These are phyloP conservation scores for Scaptomyza flava DNA, from an alignment of 2,888 invertebrate genomes.

Conservation along the genomic window DNA sequence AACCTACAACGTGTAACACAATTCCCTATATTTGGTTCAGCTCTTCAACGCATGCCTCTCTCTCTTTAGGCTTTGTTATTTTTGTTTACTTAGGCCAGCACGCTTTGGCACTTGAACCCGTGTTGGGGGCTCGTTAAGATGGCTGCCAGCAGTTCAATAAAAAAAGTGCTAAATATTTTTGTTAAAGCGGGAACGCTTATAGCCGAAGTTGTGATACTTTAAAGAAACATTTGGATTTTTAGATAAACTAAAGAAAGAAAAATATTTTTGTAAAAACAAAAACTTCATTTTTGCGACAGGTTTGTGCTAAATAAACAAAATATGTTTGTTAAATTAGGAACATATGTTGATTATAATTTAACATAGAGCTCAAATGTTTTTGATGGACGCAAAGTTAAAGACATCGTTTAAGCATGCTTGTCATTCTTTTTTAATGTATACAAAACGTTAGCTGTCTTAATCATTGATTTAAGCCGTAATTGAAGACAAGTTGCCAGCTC, in stretches of 20 bases:
- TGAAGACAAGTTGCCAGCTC: conserved; percentile 42
- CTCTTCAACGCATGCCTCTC: conserved; percentile 26
- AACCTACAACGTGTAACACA: conserved; percentile 27
- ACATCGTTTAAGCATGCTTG: background rate
- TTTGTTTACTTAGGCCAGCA: conserved; percentile 46
- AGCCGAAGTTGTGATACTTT: conserved; percentile 12
- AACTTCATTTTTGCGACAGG: too few species aligned
- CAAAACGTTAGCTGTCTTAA: conserved; percentile 37
- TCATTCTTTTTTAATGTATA: conserved; percentile 1
- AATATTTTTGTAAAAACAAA: too few species aligned
- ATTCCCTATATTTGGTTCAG: conserved; percentile 52
- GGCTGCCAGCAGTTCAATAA: conserved; percentile 28
- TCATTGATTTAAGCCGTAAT: conserved; percentile 60
- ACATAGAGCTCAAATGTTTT: background rate
- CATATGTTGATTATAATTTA: background rate
- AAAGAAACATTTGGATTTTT: too few species aligned
- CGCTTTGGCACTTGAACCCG: conserved; percentile 65
- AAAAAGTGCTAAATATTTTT: conserved; percentile 64
- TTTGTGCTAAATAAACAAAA: background rate
- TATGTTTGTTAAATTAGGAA: background rate
- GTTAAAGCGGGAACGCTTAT: background rate
- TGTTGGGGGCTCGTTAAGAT: conserved; percentile 58
- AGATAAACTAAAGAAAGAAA: too few species aligned
- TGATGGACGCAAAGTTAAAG: background rate
- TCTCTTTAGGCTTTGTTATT: conserved; percentile 13